Evolutionary conservation across 2,797 vertebrate species (phyloP).

Genomic region (Brachyalestes nurse): DNA sequence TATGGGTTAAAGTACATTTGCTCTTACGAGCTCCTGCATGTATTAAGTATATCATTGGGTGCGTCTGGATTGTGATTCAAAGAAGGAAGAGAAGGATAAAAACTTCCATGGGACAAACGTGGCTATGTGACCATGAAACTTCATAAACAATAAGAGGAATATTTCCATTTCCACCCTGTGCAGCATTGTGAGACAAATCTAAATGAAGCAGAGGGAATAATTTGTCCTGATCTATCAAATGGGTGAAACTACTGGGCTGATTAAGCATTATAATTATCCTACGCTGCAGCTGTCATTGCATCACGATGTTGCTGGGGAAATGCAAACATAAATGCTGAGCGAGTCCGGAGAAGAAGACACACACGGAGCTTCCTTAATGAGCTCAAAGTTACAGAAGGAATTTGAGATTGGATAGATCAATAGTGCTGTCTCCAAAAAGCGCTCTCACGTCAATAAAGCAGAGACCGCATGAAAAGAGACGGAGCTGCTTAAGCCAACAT

Average conservation of each 20-base stretch:
- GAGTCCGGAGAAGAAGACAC: conserved; percentile 19
- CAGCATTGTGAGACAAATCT: background rate
- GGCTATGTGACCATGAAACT: conserved; percentile 4
- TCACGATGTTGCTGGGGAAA: background rate
- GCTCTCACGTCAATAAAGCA: conserved; percentile 47
- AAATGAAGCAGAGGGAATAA: conserved; percentile 1
- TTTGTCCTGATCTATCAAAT: conserved; percentile 43
- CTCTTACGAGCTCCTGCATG: conserved; percentile 10
- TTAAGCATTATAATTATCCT: conserved; percentile 43
- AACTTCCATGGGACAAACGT: background rate
- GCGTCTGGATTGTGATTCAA: conserved; percentile 3
- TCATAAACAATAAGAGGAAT: conserved; percentile 6
- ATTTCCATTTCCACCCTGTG: background rate
- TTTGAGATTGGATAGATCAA: conserved; percentile 49
- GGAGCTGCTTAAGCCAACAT: conserved; percentile 39
- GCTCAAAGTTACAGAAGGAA: conserved; percentile 34
- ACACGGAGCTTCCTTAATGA: conserved; percentile 52
- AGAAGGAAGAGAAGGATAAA: background rate
- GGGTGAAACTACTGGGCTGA: conserved; percentile 32
- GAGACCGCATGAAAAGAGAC: conserved; percentile 28
- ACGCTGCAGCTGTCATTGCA: conserved; percentile 12
- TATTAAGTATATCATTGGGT: conserved; percentile 19
- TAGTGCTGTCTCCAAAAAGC: conserved; percentile 38
- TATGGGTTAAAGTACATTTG: conserved; percentile 25
- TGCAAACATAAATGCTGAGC: background rate